Percentiles rank a stretch among this genome's conserved stretches.
phyloP scores from a whole-genome alignment of 2,113 vertebrate species.

The Anguilla japonica region DNA sequence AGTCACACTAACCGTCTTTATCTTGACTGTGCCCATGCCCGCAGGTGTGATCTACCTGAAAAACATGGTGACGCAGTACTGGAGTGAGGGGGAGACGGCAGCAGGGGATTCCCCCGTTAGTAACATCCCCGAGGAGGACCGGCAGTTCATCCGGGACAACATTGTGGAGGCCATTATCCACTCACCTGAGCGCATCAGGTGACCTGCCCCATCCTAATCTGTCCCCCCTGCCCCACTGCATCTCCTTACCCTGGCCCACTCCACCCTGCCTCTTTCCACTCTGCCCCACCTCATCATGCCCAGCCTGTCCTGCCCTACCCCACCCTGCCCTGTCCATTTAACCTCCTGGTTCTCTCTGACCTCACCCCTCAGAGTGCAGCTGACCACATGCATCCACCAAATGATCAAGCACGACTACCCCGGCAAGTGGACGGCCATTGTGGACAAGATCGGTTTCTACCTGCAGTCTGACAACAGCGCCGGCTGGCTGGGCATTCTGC shows the following conservation, averaged over 20 bases:
- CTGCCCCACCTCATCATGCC: background rate
- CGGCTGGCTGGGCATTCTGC: conserved; percentile 94
- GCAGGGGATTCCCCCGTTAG: conserved; percentile 82
- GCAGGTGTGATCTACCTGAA: conserved; percentile 98
- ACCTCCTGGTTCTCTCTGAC: too few species aligned
- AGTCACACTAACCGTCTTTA: too few species aligned
- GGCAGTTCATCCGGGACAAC: conserved; percentile 92
- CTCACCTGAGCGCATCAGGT: conserved; percentile 97
- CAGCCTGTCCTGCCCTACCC: background rate
- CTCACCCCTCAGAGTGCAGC: conserved; percentile 84
- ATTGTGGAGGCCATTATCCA: conserved; percentile 99
- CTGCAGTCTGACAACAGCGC: conserved; percentile 94
- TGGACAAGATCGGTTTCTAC: conserved; percentile 98
- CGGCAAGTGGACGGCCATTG: conserved; percentile 91
- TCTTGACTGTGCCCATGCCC: background rate
- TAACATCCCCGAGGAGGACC: conserved; percentile 93
- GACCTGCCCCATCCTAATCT: conserved; percentile 25
- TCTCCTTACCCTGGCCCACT: background rate
- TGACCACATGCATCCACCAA: conserved; percentile 98
- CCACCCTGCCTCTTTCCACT: background rate
- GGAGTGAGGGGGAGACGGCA: conserved; percentile 86
- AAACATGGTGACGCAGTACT: conserved; percentile 98
- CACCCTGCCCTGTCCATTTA: background rate
- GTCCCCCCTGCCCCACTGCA: background rate
- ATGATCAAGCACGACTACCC: conserved; percentile 99